Evolutionary conservation across 2,113 vertebrate species (phyloP).

Genomic region (Triplophysa siluroides): DNA sequence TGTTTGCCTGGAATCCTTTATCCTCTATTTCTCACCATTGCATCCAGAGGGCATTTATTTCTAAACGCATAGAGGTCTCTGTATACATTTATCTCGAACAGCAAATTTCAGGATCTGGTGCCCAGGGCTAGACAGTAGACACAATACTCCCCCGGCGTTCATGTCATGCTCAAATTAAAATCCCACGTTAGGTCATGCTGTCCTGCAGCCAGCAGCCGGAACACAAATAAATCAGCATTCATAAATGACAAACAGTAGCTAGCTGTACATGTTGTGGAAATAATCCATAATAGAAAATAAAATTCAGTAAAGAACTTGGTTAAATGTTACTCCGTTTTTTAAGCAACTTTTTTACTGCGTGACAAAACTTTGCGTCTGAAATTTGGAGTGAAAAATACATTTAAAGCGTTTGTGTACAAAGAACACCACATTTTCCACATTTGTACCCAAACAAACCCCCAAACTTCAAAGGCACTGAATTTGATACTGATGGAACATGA

Average conservation of each 20-base stretch:
- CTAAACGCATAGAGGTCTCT: background rate
- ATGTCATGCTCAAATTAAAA: slow-evolving; percentile 13
- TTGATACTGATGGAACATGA: background rate
- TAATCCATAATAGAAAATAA: too few relatives aligned
- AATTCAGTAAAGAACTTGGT: too few relatives aligned
- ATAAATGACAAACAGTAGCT: background rate
- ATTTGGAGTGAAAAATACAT: slow-evolving; percentile 6
- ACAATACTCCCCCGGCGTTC: background rate
- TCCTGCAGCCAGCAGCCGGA: background rate
- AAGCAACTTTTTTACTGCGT: background rate
- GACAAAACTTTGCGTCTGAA: background rate
- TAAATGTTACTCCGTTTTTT: background rate
- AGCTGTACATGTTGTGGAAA: too few relatives aligned
- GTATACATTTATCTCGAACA: slow-evolving; percentile 40
- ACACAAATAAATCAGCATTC: background rate
- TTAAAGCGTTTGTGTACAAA: slow-evolving; percentile 11
- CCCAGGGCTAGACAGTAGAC: background rate
- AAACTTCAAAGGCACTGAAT: slow-evolving; percentile 4
- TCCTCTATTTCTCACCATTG: slow-evolving; percentile 21
- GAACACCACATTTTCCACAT: slow-evolving; percentile 5
- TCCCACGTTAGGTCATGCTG: background rate
- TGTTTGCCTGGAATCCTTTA: slow-evolving; percentile 13
- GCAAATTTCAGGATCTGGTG: background rate
- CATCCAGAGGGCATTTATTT: slow-evolving; percentile 14
- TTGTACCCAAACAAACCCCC: background rate